phyloP scores from a whole-genome alignment of 2,888 invertebrate species.

The Chrysolina americana region DNA sequence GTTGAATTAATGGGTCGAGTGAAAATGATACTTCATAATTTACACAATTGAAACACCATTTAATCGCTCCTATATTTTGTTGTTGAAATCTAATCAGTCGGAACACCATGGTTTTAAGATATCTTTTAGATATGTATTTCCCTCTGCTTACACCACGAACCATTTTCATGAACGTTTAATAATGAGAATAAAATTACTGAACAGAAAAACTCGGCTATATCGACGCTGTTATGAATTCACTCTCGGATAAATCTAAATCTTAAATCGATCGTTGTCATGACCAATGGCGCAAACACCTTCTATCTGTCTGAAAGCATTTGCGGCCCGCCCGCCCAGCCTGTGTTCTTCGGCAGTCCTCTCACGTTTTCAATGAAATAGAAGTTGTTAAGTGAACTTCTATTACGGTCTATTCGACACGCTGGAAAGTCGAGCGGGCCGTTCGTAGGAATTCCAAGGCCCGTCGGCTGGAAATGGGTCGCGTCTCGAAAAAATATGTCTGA shows the following conservation, averaged over 20 bases:
- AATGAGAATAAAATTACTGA: too few species aligned
- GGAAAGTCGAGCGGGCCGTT: slow-evolving; percentile 32
- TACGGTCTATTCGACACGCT: slow-evolving; percentile 66
- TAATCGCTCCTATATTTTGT: too few species aligned
- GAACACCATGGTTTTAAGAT: too few species aligned
- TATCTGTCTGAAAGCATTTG: not conserved
- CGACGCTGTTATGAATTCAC: too few species aligned
- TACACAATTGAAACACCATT: too few species aligned
- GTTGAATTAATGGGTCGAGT: too few species aligned
- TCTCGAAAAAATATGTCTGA: slow-evolving; percentile 18
- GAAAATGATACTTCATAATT: too few species aligned
- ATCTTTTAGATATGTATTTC: too few species aligned
- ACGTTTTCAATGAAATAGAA: slow-evolving; percentile 68
- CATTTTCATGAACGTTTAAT: too few species aligned
- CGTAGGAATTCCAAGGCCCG: slow-evolving; percentile 23
- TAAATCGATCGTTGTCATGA: not conserved
- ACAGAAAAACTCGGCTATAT: too few species aligned
- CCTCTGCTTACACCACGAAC: too few species aligned
- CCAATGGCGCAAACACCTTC: not conserved
- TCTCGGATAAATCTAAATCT: not conserved
- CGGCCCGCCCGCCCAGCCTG: not conserved
- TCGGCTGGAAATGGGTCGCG: not conserved
- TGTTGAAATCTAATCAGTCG: too few species aligned
- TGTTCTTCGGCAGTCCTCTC: slow-evolving; percentile 41
- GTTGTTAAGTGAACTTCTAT: slow-evolving; percentile 68